Evolutionary conservation across 1,140 invertebrate genomes (phyloP), one percentile per base, ranked within the genome.

Genomic region (Leguminivora glycinivorella): DNA sequence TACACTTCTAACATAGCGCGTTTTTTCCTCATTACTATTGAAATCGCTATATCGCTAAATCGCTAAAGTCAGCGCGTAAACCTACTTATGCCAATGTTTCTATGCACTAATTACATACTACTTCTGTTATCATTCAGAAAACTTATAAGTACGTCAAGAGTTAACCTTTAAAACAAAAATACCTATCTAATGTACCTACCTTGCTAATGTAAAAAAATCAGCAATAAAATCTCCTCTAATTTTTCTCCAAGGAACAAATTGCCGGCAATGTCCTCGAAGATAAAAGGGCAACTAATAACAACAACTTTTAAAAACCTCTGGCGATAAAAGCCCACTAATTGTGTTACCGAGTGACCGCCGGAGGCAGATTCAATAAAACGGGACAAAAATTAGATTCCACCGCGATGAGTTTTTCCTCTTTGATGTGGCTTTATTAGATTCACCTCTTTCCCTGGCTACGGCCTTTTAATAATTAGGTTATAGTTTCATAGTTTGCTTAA

Each of bases 281-380:
- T 31, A 63, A 63, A 63, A 63, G 25, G 29, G 47, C 7, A 63
- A 63, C 58, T 63, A 63, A 63, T 63, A 3, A 63, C 19, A 29
- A 63, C 25, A 63, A 63, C 25, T 63, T 63, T 63, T 29, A 63
- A 63, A 63, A 63, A 63, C 58, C 58, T 63, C 31, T 63, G n/a
- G 58, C 58, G 58, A 34, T 63, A 63, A 63, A 63, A 63, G 58
- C 58, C 25, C n/a, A 19, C 19, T 31, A 63, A 63, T 63, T 63
- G 26, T 26, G 58, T 63, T 63, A 29, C 58, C n/a, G 7, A 63
- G 58, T 63, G 58, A 31, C 58, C 58, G 58, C 58, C 58, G 26
- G 58, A 17, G 58, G 58, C 58, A 63, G 58, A 31, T 63, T 63
- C 26, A 63, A 63, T 63, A 63, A 63, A 63, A 17, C 58, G 25